Percentiles rank a stretch among this genome's conserved stretches.
These are phyloP conservation scores for Nebria brevicollis DNA, from an alignment of 2,888 invertebrate genomes.

Conservation along the genomic window DNA sequence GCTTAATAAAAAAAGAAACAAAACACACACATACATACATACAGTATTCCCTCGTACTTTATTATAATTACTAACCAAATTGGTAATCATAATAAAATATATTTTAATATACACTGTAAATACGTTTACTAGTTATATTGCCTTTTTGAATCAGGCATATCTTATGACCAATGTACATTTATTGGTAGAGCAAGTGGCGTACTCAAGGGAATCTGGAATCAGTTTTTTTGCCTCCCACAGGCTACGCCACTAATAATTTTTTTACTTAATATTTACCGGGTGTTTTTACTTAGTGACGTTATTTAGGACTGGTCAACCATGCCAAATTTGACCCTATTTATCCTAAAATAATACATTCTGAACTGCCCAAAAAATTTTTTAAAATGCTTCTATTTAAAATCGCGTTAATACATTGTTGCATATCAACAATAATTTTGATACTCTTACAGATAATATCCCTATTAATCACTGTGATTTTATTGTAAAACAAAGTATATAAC, in stretches of 20 bases:
- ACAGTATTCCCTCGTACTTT: not conserved
- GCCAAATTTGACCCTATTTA: not conserved
- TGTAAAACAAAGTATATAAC: not conserved
- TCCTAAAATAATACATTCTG: not conserved
- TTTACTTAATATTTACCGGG: not conserved
- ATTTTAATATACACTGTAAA: conserved; percentile 11
- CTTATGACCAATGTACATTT: conserved; percentile 33
- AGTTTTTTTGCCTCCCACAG: not conserved
- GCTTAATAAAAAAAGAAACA: not conserved
- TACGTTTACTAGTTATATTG: conserved; percentile 27
- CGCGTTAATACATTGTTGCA: not conserved
- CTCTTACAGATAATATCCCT: not conserved
- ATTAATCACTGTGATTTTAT: conserved; percentile 1
- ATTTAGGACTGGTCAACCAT: not conserved
- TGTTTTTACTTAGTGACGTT: not conserved
- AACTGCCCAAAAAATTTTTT: not conserved
- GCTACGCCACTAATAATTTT: not conserved
- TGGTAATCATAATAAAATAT: not conserved
- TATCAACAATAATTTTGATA: conserved; percentile 1
- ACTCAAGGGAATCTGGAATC: not conserved
- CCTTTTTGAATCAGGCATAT: conserved; percentile 32
- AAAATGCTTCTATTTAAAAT: not conserved
- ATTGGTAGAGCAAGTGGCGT: not conserved
- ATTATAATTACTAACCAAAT: not conserved
- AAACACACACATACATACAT: not conserved